A percentile compares a stretch with the other conserved stretches of the same genome.
phyloP scores from a whole-genome alignment of 2,113 vertebrate species.

The Ophthalmotilapia sp. region DNA sequence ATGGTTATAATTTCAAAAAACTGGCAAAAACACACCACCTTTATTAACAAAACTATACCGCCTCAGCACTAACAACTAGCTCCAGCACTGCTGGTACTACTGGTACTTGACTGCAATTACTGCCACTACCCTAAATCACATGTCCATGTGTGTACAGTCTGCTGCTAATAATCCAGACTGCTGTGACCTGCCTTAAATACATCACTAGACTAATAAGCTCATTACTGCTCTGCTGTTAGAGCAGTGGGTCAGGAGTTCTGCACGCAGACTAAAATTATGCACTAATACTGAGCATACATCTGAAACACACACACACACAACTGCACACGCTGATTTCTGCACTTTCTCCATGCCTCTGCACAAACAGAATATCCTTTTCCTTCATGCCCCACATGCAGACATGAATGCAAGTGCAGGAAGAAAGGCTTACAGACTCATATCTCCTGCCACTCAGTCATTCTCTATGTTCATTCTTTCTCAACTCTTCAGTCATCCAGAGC shows the following conservation, averaged over 20 bases:
- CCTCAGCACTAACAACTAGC: not conserved
- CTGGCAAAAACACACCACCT: not conserved
- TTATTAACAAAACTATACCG: not conserved
- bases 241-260: not conserved
- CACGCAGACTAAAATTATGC: not conserved
- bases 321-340: not conserved
- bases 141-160: not conserved
- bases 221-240: slow-evolving; percentile 16
- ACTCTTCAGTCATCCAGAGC: not conserved
- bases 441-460: not conserved
- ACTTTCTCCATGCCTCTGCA: not conserved
- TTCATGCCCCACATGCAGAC: not conserved
- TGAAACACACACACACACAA: not conserved
- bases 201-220: slow-evolving; percentile 38
- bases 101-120: not conserved
- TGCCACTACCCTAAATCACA: slow-evolving; percentile 9
- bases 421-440: not conserved
- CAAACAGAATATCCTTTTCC: not conserved
- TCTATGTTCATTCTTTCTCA: not conserved
- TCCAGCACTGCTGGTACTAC: not conserved
- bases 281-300: not conserved
- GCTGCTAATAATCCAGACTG: slow-evolving; percentile 21
- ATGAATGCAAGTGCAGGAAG: not conserved
- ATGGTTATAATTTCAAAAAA: not conserved
- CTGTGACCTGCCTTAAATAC: slow-evolving; percentile 26